A percentile compares a stretch with the other conserved stretches of the same genome.
Evolutionary conservation across 2,888 invertebrate genomes (phyloP).

Genomic region (Thymelicus acteon): DNA sequence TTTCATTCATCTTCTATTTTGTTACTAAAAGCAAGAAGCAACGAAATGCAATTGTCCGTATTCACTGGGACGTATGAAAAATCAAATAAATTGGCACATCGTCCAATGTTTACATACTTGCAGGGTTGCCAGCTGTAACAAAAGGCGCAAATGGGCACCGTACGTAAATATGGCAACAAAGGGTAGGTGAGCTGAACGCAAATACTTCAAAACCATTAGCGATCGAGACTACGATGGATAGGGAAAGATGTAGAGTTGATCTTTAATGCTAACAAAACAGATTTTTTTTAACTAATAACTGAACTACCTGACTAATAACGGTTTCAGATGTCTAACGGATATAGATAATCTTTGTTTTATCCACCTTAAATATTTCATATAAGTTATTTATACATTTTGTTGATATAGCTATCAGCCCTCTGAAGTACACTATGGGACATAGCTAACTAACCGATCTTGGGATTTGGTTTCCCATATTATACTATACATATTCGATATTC

Average conservation of each 20-base stretch:
- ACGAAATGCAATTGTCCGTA: background rate
- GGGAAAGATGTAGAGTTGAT: constrained; percentile 37
- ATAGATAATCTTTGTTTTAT: too few relatives aligned
- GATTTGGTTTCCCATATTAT: too few relatives aligned
- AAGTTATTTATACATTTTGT: too few relatives aligned
- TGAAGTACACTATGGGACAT: too few relatives aligned
- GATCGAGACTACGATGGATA: constrained; percentile 42
- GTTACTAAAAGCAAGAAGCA: background rate
- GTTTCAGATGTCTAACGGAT: too few relatives aligned
- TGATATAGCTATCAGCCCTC: too few relatives aligned
- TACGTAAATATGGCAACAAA: constrained; percentile 61
- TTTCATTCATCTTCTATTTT: too few relatives aligned
- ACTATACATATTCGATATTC: too few relatives aligned
- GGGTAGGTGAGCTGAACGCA: constrained; percentile 50
- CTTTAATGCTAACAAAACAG: background rate
- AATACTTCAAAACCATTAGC: constrained; percentile 73
- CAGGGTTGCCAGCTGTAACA: constrained; percentile 48
- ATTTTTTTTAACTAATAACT: background rate
- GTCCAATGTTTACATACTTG: constrained; percentile 26
- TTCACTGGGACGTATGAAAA: constrained; percentile 2
- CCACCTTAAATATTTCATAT: too few relatives aligned
- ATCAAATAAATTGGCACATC: constrained; percentile 31
- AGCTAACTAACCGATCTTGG: too few relatives aligned
- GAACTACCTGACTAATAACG: background rate
- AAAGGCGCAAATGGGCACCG: constrained; percentile 62